A percentile compares a stretch with the other conserved stretches of the same genome.
Conservation (phyloP, 2,888 invertebrate genomes). For the Amblyjoppa fuscipennis region DNA sequence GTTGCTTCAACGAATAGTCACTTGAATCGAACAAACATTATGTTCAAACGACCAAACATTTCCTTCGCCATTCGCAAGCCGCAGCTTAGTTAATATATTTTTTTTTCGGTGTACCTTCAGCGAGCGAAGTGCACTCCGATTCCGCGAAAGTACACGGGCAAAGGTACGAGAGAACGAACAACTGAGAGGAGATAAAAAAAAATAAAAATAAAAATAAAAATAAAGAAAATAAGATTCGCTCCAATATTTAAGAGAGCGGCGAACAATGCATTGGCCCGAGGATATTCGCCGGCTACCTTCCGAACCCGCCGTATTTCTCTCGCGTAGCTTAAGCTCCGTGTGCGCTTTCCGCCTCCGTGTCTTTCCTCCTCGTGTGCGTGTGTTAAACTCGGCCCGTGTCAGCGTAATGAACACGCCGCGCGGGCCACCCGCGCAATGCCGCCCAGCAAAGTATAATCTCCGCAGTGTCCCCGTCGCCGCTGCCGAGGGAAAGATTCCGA, state of each 20-base stretch:
- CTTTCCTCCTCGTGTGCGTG: conserved; percentile 47
- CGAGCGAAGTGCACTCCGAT: background rate
- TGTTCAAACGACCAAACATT: no score
- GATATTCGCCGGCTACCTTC: conserved; percentile 45
- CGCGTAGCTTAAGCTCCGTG: conserved; percentile 5
- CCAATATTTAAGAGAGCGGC: conserved; percentile 63
- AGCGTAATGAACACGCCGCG: conserved; percentile 79
- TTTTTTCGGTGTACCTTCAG: no score
- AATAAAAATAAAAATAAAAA: no score
- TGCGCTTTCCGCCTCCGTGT: background rate
- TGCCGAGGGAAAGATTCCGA: conserved; percentile 4
- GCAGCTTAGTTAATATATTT: no score
- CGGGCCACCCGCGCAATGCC: conserved; percentile 76
- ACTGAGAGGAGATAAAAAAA: background rate
- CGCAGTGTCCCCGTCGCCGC: conserved; percentile 4
- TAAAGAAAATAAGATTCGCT: conserved; percentile 16
- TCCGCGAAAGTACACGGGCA: background rate
- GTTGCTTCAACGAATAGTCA: no score
- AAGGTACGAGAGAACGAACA: background rate
- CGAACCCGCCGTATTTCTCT: conserved; percentile 36
- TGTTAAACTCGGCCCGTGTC: conserved; percentile 73
- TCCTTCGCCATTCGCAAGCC: no score
- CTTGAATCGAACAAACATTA: no score
- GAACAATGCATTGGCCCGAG: conserved; percentile 59
- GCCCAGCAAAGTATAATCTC: conserved; percentile 64